Percentiles rank a stretch among this genome's conserved stretches.
These are phyloP conservation scores for Melanchra persicariae DNA, from an alignment of 2,888 invertebrate species.

Conservation along the genomic window DNA sequence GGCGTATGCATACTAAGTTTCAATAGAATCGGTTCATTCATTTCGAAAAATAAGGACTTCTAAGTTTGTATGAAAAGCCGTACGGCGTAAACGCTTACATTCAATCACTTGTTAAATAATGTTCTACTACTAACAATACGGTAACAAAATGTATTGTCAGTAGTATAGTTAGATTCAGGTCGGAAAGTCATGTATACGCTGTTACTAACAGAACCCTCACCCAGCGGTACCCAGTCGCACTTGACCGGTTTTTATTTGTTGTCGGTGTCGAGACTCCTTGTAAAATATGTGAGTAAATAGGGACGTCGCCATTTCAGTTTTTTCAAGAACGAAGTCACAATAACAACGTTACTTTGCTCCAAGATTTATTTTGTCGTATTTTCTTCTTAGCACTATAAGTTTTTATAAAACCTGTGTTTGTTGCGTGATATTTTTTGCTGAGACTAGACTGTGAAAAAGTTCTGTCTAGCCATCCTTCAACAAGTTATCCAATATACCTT, in stretches of 20 bases:
- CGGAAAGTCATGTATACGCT: too few relatives aligned
- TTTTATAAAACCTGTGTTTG: slow-evolving; percentile 34
- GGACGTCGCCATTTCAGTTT: slow-evolving; percentile 39
- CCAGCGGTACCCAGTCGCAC: slow-evolving; percentile 36
- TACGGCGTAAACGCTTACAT: too few relatives aligned
- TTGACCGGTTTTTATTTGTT: slow-evolving; percentile 39
- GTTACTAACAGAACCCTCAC: slow-evolving; percentile 21
- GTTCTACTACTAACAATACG: too few relatives aligned
- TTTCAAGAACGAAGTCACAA: slow-evolving; percentile 40
- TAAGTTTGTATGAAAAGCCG: too few relatives aligned
- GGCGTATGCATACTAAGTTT: too few relatives aligned
- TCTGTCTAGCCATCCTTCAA: slow-evolving; percentile 50
- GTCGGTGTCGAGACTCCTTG: slow-evolving; percentile 51
- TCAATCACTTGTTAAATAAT: not conserved
- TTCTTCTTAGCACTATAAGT: slow-evolving; percentile 40
- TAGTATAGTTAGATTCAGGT: too few relatives aligned
- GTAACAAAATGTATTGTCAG: too few relatives aligned
- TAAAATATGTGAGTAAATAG: slow-evolving; percentile 56
- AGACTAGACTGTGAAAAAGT: slow-evolving; percentile 42
- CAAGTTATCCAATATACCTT: slow-evolving; percentile 71
- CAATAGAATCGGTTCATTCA: too few relatives aligned
- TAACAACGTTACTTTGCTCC: slow-evolving; percentile 42
- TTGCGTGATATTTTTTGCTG: slow-evolving; percentile 24
- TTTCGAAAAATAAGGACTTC: too few relatives aligned
- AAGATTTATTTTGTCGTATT: slow-evolving; percentile 35